Percentiles rank a stretch among this genome's conserved stretches.
Conservation (phyloP, 2,888 invertebrate genomes). For the Himalopsyche japonica region DNA sequence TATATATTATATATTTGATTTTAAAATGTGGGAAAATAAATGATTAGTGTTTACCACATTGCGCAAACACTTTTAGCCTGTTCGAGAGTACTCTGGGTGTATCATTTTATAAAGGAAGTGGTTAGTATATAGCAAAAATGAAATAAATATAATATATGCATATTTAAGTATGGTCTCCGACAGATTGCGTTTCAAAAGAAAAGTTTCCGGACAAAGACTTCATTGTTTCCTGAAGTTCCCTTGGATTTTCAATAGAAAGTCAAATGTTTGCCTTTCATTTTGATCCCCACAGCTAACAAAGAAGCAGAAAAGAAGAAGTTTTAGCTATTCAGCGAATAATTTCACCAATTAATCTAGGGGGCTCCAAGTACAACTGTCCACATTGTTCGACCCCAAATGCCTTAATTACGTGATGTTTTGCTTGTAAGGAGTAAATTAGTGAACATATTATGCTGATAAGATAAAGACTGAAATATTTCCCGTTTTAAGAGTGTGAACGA, state of each 20-base stretch:
- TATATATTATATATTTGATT: too few relatives aligned
- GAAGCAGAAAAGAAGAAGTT: constrained; percentile 10
- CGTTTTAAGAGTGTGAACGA: too few relatives aligned
- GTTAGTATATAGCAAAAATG: not conserved
- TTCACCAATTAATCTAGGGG: constrained; percentile 26
- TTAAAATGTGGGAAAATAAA: too few relatives aligned
- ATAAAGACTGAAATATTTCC: too few relatives aligned
- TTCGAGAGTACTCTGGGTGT: too few relatives aligned
- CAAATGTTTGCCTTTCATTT: constrained; percentile 37
- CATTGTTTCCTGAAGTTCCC: constrained; percentile 36
- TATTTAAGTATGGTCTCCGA: not conserved
- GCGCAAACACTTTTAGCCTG: too few relatives aligned
- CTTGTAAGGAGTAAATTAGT: too few relatives aligned
- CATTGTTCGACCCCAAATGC: not conserved
- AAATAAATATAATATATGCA: not conserved
- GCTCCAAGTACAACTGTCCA: not conserved
- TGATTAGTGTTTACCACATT: too few relatives aligned
- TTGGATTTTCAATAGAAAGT: constrained; percentile 30
- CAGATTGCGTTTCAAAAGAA: constrained; percentile 5
- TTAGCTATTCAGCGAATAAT: constrained; percentile 14
- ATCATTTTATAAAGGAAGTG: too few relatives aligned
- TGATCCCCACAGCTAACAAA: constrained; percentile 22
- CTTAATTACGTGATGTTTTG: not conserved
- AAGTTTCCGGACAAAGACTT: constrained; percentile 34
- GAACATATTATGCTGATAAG: too few relatives aligned